Evolutionary conservation across 2,113 vertebrate species (phyloP).

Genomic region (Cyprinodon brontotheroides): DNA sequence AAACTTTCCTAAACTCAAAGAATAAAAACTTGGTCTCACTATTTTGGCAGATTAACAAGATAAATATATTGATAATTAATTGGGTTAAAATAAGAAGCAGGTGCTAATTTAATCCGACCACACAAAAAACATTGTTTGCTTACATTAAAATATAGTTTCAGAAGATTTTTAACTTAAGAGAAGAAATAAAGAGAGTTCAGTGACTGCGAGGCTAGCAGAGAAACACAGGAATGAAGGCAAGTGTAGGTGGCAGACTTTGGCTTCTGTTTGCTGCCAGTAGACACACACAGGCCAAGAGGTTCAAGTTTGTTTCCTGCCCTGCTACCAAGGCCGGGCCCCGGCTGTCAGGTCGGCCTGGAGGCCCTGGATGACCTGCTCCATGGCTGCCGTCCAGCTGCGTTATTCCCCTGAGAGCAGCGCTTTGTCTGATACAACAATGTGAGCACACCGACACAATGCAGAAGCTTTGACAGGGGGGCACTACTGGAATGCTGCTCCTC

Average conservation of each 20-base stretch:
- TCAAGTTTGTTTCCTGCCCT: constrained; percentile 41
- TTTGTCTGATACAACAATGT: constrained; percentile 67
- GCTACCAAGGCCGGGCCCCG: constrained; percentile 18
- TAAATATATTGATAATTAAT: too few species aligned
- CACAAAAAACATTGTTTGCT: too few species aligned
- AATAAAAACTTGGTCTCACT: too few species aligned
- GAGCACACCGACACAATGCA: constrained; percentile 58
- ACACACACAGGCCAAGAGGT: constrained; percentile 9
- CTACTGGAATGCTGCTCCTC: constrained; percentile 64
- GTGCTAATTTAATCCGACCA: too few species aligned
- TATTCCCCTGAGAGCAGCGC: constrained; percentile 58
- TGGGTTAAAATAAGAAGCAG: too few species aligned
- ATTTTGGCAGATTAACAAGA: too few species aligned
- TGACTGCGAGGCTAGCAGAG: background rate
- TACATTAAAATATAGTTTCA: background rate
- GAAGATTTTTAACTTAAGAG: background rate
- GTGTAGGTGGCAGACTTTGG: constrained; percentile 49
- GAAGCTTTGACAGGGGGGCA: constrained; percentile 57
- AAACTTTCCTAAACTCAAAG: too few species aligned
- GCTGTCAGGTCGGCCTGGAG: constrained; percentile 34
- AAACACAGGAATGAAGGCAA: constrained; percentile 15
- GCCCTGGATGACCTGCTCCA: constrained; percentile 45
- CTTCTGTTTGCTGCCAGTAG: constrained; percentile 17
- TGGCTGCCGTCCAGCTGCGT: constrained; percentile 62
- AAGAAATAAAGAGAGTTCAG: background rate